Evolutionary conservation across 2,113 vertebrate genomes (phyloP), one percentile per base, ranked within the genome.

Genomic region (Grus americana): DNA sequence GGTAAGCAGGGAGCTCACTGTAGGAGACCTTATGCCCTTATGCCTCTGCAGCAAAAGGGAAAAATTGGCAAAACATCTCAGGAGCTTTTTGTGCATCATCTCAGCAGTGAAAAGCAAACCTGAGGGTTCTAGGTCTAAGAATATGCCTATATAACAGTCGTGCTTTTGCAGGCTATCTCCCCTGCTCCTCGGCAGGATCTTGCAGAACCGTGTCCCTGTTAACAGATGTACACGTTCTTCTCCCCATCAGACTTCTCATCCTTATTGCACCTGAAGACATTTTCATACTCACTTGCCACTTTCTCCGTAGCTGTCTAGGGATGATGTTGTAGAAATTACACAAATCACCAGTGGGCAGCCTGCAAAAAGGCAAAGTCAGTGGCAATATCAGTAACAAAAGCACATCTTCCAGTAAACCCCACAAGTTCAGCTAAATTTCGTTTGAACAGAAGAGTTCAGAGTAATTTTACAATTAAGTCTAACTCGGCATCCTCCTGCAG

Each of bases 321-420:
- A 98, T 1, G 98, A 98, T 0, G 98, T 97, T n/a, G 99, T 72
- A n/a, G 99, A 99, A 58, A 99, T 97, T 16, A 98, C 88, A 59
- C 99, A 99, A 78, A 99, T 99, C 83, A 99, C 86, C 54, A 99
- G 82, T 0, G 99, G 99, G 78, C 98, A 98, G 19, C 99, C 99
- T 99, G 97, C 20, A 55, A 92, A 67, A 74, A 58, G n/a, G n/a
- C 61, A 92, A 66, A 81, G 13, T 9, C 30, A 11, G 29, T 3
- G 17, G 36, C 16, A 73, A 9, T 2, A 5, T 84, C 17, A 86
- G 54, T 30, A 59, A 81, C 9, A 50, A 73, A 92, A 66, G 17
- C 1, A 8, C 10, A 2, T 24, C 49, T 79, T 47, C 62, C 82
- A 34, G 46, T 20, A 27, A 91, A n/a, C 22, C 34, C 36, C 4